Evolutionary conservation across 2,888 invertebrate species (phyloP).

Genomic region (Netelia inedita): DNA sequence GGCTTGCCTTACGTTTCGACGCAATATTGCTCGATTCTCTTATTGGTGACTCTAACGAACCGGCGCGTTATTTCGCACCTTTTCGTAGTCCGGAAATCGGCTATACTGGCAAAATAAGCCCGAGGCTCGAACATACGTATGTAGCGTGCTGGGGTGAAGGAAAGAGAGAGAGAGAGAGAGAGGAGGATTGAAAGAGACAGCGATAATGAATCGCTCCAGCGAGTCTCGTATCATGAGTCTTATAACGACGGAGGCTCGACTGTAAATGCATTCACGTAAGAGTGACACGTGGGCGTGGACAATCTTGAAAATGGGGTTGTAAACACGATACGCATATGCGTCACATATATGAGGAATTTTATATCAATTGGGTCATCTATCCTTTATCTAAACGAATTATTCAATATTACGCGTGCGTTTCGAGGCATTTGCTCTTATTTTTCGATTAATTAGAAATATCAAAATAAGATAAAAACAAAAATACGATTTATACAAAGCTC

Average conservation of each 20-base stretch:
- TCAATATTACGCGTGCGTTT: too few relatives aligned
- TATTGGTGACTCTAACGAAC: neutral
- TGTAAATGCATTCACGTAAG: conserved; percentile 42
- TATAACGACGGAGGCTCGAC: conserved; percentile 65
- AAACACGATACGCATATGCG: neutral
- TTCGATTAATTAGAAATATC: too few relatives aligned
- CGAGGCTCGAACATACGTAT: neutral
- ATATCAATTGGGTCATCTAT: conserved; percentile 2
- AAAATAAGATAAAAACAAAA: too few relatives aligned
- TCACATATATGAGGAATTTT: neutral
- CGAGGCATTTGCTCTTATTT: too few relatives aligned
- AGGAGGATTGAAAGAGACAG: conserved; percentile 12
- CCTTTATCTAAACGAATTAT: neutral
- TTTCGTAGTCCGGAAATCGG: conserved; percentile 47
- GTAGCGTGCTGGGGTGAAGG: neutral
- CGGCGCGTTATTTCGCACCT: conserved; percentile 45
- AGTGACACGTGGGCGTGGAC: conserved; percentile 62
- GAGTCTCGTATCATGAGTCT: conserved; percentile 60
- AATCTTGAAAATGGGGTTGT: conserved; percentile 37
- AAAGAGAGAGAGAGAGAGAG: conserved; percentile 9
- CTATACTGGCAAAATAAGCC: conserved; percentile 14
- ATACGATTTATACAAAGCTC: too few relatives aligned
- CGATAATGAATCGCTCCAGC: conserved; percentile 58
- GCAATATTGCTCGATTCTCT: neutral
- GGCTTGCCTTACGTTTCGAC: neutral